phyloP scores from a whole-genome alignment of 2,888 invertebrate species.

The Autographa pulchrina region DNA sequence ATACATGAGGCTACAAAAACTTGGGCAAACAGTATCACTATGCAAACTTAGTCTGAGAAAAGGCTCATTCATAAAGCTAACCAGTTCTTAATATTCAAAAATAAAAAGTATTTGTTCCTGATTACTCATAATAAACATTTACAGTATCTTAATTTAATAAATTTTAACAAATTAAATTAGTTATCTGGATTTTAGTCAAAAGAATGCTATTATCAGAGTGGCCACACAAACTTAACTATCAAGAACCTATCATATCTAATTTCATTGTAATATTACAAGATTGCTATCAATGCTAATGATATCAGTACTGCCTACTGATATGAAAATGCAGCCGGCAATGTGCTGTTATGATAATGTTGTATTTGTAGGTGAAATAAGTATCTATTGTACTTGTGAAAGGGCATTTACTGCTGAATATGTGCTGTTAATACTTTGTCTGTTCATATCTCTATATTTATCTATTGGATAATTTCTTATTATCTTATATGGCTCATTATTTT shows the following conservation, averaged over 20 bases:
- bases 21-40: background rate
- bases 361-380: background rate
- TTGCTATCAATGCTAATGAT: conserved; percentile 38
- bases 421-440: background rate
- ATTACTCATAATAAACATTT: background rate
- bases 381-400: conserved; percentile 4
- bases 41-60: background rate
- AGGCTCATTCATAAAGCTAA: no score
- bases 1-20: background rate
- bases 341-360: background rate
- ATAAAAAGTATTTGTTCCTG: no score
- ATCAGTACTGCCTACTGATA: conserved; percentile 24
- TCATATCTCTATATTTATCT: no score
- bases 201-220: conserved; percentile 21
- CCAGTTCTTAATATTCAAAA: no score
- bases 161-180: conserved; percentile 8
- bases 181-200: conserved; percentile 30
- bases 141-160: conserved; percentile 1
- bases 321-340: background rate
- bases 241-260: conserved; percentile 28
- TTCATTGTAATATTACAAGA: conserved; percentile 11
- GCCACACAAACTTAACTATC: conserved; percentile 23
- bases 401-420: background rate
- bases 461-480: no score
- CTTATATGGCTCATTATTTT: no score